Base-by-base conservation (phyloP, 2,797 vertebrate genomes). In the Astyanax mexicanus region DNA sequence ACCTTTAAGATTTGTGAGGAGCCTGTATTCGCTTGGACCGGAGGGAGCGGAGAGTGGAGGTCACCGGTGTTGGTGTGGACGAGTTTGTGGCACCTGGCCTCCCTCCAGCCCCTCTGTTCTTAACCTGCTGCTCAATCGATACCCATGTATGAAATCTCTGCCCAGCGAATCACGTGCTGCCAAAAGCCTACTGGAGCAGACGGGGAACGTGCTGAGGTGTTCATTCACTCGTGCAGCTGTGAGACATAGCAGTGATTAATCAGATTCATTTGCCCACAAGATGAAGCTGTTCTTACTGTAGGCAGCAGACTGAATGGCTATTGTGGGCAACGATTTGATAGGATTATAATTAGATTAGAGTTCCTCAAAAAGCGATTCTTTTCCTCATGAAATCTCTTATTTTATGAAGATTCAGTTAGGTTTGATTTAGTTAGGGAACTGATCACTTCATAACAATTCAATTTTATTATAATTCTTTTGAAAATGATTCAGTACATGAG, bases 1-100 rank as follows among this genome's bases (percentile, higher is more conserved):
- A 85, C 82, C 83, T 87, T 81, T 79, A 81, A 83, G 72, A 66
- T 81, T 69, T 70, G 54, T 72, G 69, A 67, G 67, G 49, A 67
- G 72, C 45, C 62, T 42, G 52, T 80, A 45, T 81, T 54, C 57
- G 69, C 60, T 44, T 44, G 71, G 40, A 52, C 25, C 51, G 65
- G 40, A 67, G 45, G 17, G 70, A 51, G 61, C 52, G 10, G 55
- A 69, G 62, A 70, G 64, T 44, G 23, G 61, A 70, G 78, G 75
- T 69, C 69, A 71, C 67, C 61, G 44, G 55, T 61, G 72, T 67
- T n/a, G 71, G 62, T 32, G 45, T 71, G 67, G 73, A 69, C 40
- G 62, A 40, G 51, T 47, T 29, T 60, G 69, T 29, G 51, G 45
- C 51, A 70, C 27, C 42, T 74, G 69, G 77, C 71, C 29, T 29